Percentiles rank a stretch among this genome's conserved stretches.
Evolutionary conservation across 2,113 vertebrate genomes (phyloP).

Genomic region (Conger conger): DNA sequence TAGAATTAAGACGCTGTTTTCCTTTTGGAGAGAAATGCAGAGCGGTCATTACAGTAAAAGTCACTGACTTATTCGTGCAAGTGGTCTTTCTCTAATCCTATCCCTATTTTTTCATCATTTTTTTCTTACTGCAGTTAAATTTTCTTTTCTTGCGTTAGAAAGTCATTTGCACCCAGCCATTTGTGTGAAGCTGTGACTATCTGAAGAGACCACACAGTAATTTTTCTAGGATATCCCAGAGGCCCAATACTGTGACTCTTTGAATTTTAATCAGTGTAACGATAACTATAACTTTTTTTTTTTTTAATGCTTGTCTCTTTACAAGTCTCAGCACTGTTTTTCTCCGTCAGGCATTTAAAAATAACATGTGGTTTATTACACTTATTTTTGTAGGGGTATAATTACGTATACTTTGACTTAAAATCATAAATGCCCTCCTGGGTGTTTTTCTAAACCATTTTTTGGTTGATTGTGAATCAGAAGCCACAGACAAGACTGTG

Average conservation of each 20-base stretch:
- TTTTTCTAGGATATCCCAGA: background rate
- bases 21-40: background rate
- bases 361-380: background rate
- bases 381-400: background rate
- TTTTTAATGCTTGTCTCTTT: background rate
- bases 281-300: background rate
- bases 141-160: background rate
- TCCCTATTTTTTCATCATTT: background rate
- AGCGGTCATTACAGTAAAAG: background rate
- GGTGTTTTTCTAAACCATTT: conserved; percentile 11
- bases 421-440: background rate
- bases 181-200: background rate
- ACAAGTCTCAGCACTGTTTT: background rate
- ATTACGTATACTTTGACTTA: conserved; percentile 3
- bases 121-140: background rate
- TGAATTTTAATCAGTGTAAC: background rate
- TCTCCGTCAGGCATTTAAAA: background rate
- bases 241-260: background rate
- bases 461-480: conserved; percentile 1
- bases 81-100: background rate
- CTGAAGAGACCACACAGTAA: background rate
- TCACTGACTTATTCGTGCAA: background rate
- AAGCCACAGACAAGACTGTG: background rate
- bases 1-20: background rate
- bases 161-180: background rate